phyloP scores from a whole-genome alignment of 2,888 invertebrate species.

The Parnassius glacialis region DNA sequence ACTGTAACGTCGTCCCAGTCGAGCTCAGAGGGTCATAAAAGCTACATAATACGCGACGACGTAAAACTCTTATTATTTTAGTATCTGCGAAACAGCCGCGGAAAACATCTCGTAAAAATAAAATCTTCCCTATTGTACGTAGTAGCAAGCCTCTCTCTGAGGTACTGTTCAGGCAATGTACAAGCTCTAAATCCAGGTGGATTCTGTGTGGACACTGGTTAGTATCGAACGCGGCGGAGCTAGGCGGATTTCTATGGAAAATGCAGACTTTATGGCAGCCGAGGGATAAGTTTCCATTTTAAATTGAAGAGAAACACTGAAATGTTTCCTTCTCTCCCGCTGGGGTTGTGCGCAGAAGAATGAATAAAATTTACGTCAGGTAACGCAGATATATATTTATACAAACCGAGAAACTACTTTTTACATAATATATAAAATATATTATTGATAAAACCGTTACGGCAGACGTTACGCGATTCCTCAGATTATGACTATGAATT shows the following conservation, averaged over 20 bases:
- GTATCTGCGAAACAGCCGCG: constrained; percentile 76
- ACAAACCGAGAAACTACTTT: constrained; percentile 50
- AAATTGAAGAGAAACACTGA: constrained; percentile 77
- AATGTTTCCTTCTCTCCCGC: constrained; percentile 73
- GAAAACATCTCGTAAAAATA: constrained; percentile 78
- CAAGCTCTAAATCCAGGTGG: constrained; percentile 70
- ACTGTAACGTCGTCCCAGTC: constrained; percentile 71
- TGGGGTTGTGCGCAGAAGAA: constrained; percentile 55
- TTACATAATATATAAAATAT: constrained; percentile 31
- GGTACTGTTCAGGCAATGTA: constrained; percentile 57
- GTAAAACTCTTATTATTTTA: constrained; percentile 80
- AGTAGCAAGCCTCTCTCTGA: constrained; percentile 57
- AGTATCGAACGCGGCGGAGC: constrained; percentile 66
- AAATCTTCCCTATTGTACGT: constrained; percentile 72
- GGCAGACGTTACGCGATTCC: too few relatives aligned
- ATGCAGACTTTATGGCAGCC: constrained; percentile 78
- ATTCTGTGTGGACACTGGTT: constrained; percentile 74
- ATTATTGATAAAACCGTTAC: background rate
- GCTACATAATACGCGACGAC: constrained; percentile 76
- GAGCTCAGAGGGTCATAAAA: constrained; percentile 73
- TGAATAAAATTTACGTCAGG: constrained; percentile 76
- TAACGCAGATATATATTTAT: constrained; percentile 71
- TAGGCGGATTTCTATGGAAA: constrained; percentile 77
- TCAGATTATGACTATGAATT: too few relatives aligned
- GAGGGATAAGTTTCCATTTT: constrained; percentile 79